Conservation (phyloP, 2,113 vertebrate genomes). For the Passer domesticus region DNA sequence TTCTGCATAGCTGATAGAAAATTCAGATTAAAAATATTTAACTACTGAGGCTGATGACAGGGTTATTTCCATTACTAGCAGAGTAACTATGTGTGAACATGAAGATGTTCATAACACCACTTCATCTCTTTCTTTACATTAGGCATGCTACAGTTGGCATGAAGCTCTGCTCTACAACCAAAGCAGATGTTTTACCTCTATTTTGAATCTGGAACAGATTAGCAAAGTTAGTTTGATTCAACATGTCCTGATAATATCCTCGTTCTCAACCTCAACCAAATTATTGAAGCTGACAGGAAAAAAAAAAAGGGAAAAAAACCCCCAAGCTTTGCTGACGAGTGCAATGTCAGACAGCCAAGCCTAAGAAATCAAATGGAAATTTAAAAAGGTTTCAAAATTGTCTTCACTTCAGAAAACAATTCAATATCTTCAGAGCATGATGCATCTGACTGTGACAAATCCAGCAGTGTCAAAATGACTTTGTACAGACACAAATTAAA, state of each 20-base stretch:
- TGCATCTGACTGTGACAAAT: not conserved
- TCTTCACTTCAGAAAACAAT: not conserved
- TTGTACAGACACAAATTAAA: not conserved
- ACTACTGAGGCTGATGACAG: not conserved
- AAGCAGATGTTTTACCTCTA: constrained; percentile 46
- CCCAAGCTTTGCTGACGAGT: not conserved
- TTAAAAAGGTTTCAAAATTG: not conserved
- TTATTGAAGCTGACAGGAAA: not conserved
- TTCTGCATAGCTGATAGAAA: not conserved
- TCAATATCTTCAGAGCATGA: not conserved
- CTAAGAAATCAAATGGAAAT: not conserved
- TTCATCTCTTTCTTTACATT: constrained; percentile 27
- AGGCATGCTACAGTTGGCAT: constrained; percentile 16
- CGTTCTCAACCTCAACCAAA: not conserved
- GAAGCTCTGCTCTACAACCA: not conserved
- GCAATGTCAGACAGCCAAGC: not conserved
- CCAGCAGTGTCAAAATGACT: not conserved
- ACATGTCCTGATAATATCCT: not conserved
- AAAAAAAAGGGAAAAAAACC: not conserved
- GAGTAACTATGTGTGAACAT: constrained; percentile 14
- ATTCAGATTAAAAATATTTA: not conserved
- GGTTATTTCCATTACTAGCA: constrained; percentile 9
- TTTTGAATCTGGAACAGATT: constrained; percentile 48
- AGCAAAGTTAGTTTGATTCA: not conserved
- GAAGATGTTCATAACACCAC: not conserved